Evolutionary conservation across 2,113 vertebrate genomes (phyloP), one percentile per base, ranked within the genome.

Genomic region (Piprites chloris): DNA sequence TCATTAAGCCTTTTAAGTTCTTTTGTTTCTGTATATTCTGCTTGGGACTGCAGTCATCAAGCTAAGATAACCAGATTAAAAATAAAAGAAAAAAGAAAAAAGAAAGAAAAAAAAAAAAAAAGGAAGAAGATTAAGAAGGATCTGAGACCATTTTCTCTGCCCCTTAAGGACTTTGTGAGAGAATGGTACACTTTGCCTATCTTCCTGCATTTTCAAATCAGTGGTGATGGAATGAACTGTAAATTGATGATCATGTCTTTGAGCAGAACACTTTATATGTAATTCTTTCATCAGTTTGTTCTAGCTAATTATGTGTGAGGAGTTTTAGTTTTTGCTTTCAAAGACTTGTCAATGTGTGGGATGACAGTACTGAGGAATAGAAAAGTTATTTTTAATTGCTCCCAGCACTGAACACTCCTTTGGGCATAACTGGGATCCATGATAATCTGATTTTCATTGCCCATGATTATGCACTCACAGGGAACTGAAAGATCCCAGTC

Each of bases 311-410:
- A 93, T 91, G 66, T 93, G 85, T 87, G 87, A 96, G 53, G 14
- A 93, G 28, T 96, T 95, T 97, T 95, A 95, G 93, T 91, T 77
- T 97, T 96, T 96, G 41, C 94, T 97, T 97, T 97, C 95, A 97
- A 97, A 97, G 91, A 15, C 78, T 95, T 94, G 49, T 96, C 95
- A 95, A 17, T 91, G 74, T 95, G 94, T 93, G 67, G 86, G 85
- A 96, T 96, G 96, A 95, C 80, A 97, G 76, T 46, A 86, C 50
- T 65, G 72, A 85, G 82, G 69, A 81, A 89, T 4, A 90, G 30
- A 96, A 73, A 44, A 95, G 42, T 89, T 94, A 72, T 96, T 91
- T 95, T 95, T 95, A 88, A 94, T 96, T 96, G 84, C 86, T 97
- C 33, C n/a, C 52, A 75, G 37, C 49, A 89, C 21, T 63, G 63